These are phyloP conservation scores for Entomyzon cyanotis DNA, from an alignment of 2,113 vertebrate genomes.

Conservation along the genomic window DNA sequence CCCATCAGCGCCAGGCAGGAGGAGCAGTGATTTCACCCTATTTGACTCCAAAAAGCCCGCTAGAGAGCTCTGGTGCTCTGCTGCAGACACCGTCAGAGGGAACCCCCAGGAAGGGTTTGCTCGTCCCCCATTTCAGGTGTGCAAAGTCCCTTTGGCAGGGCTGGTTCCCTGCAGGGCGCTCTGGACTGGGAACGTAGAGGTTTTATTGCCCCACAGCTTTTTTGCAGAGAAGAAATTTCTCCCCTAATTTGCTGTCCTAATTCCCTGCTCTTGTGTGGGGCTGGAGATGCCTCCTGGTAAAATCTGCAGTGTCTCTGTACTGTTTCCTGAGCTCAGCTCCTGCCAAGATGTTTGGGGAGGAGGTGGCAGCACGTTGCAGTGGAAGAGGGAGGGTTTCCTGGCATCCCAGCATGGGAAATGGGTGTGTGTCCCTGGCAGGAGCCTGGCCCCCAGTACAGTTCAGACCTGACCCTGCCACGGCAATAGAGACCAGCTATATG, in stretches of 20 bases:
- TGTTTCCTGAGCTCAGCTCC: neutral
- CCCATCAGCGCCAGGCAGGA: rapidly evolving
- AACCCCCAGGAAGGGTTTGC: neutral
- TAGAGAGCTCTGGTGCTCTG: neutral
- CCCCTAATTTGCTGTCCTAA: neutral
- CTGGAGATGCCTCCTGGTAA: neutral
- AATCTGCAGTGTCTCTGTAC: neutral
- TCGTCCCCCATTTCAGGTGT: neutral
- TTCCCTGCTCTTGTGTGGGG: neutral
- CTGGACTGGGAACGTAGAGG: rapidly evolving
- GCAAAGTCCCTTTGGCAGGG: neutral
- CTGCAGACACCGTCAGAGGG: neutral
- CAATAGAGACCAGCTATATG: neutral
- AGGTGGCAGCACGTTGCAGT: neutral
- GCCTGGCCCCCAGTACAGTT: rapidly evolving
- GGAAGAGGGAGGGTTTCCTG: neutral
- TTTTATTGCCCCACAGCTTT: neutral
- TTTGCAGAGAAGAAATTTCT: neutral
- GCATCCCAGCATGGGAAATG: rapidly evolving
- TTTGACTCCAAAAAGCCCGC: neutral
- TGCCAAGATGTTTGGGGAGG: neutral
- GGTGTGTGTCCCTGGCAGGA: rapidly evolving
- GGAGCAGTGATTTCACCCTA: neutral
- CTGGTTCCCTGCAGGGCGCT: rapidly evolving
- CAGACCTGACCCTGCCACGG: neutral